phyloP scores from a whole-genome alignment of 2,797 vertebrate species.

The Sebastiscus tertius region DNA sequence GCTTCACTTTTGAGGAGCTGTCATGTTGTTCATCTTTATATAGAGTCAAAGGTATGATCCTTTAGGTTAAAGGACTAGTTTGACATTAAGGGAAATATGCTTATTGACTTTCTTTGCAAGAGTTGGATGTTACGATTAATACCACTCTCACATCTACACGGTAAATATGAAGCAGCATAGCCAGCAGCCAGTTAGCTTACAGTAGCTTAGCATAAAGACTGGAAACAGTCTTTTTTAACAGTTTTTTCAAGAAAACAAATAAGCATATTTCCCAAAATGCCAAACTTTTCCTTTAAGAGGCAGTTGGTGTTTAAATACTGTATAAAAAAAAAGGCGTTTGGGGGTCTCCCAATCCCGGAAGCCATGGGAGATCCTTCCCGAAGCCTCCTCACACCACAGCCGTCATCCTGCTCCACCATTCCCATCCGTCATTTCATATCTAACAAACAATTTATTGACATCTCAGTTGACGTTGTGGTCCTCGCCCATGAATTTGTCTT shows the following conservation, averaged over 20 bases:
- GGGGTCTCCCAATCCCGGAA: not conserved
- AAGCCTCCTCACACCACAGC: not conserved
- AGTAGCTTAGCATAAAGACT: not conserved
- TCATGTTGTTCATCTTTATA: no score
- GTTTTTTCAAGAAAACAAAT: not conserved
- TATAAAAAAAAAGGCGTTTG: not conserved
- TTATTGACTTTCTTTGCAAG: not conserved
- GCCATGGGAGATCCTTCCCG: not conserved
- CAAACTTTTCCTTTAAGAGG: not conserved
- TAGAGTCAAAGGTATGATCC: not conserved
- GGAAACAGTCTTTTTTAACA: not conserved
- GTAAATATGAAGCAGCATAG: not conserved
- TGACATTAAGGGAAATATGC: not conserved
- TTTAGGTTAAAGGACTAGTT: not conserved
- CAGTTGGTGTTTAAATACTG: not conserved
- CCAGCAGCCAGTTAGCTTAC: not conserved
- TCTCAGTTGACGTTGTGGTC: not conserved
- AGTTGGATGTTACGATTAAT: not conserved
- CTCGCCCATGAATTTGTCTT: not conserved
- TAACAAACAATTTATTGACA: not conserved
- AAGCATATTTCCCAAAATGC: not conserved
- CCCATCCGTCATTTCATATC: not conserved
- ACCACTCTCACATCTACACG: not conserved
- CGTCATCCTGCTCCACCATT: not conserved
- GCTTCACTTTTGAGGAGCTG: no score